Evolutionary conservation across 1,140 invertebrate genomes (phyloP), one percentile per base, ranked within the genome.

Genomic region (Hylaeus volcanicus): DNA sequence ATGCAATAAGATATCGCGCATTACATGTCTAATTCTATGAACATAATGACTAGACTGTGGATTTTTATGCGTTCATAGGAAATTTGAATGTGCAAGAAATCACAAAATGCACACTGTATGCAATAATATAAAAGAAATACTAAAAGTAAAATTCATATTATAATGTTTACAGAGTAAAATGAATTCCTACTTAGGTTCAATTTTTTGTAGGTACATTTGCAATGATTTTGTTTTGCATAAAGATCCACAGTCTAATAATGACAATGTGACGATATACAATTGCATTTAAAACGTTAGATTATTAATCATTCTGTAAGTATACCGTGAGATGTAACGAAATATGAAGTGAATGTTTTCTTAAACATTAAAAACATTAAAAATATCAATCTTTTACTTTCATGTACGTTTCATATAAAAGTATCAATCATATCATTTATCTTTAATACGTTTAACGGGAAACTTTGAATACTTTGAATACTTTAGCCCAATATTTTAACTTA

Each of bases 11-110:
- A 86, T 72, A 86, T 84, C 87, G 89, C 90, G 87, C 88, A 91
- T 90, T 91, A 91, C 91, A 90, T 86, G 88, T 90, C 90, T 87
- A 88, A 86, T 86, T 88, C 85, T 82, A 48, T 4, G 3, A 48
- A 48, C 8, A 8, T 48, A 48, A 48, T 48, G 45, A 26, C 26
- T 26, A 26, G 26, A 26, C 26, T 26, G 26, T 26, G 26, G 26
- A 26, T 26, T 26, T 26, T 26, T 26, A 26, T 26, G 26, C 26
- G 26, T 26, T 26, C 26, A 26, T 26, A 26, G 26, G 26, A 26
- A 26, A 26, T 26, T 26, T 26, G 26, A 26, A 26, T 26, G 26
- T 26, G 26, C 26, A 26, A 26, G 26, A 26, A 26, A 26, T 26
- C 26, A 26, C 26, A 26, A 26, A 26, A 26, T 26, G 26, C 26